Evolutionary conservation across 2,797 vertebrate species (phyloP).

Genomic region (Cryptoprocta ferox): DNA sequence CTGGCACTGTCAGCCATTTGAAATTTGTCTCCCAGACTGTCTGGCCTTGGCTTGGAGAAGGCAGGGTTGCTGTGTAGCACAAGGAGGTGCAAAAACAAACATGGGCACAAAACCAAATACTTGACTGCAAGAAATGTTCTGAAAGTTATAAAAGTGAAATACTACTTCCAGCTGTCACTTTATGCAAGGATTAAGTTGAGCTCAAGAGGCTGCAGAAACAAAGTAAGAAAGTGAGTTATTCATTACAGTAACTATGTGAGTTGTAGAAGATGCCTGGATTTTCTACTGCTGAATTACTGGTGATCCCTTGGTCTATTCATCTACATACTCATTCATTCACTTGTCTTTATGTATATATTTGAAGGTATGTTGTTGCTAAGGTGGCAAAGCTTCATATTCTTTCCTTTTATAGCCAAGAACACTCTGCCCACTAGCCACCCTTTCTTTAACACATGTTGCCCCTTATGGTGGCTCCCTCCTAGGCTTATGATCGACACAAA

Average conservation of each 20-base stretch:
- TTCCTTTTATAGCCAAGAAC: neutral
- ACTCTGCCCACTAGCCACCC: neutral
- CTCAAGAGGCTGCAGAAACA: constrained; percentile 6
- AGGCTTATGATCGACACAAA: neutral
- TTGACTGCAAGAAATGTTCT: constrained; percentile 66
- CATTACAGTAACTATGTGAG: neutral
- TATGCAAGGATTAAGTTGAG: neutral
- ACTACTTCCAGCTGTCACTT: constrained; percentile 65
- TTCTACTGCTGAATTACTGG: neutral
- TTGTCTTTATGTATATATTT: neutral
- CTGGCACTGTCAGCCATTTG: constrained; percentile 63
- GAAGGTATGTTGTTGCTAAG: neutral
- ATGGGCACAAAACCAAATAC: constrained; percentile 65
- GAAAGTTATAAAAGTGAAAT: constrained; percentile 76
- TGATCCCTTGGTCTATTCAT: neutral
- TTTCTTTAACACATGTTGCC: neutral
- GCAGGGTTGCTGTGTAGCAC: constrained; percentile 63
- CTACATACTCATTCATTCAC: neutral
- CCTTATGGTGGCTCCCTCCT: neutral
- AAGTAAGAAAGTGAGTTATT: constrained; percentile 46
- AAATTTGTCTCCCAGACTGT: constrained; percentile 61
- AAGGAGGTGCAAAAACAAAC: constrained; percentile 71
- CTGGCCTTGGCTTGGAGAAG: constrained; percentile 63
- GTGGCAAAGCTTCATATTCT: neutral
- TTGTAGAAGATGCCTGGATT: neutral